Evolutionary conservation across 2,797 vertebrate species (phyloP).

Genomic region (Rhinella marina): DNA sequence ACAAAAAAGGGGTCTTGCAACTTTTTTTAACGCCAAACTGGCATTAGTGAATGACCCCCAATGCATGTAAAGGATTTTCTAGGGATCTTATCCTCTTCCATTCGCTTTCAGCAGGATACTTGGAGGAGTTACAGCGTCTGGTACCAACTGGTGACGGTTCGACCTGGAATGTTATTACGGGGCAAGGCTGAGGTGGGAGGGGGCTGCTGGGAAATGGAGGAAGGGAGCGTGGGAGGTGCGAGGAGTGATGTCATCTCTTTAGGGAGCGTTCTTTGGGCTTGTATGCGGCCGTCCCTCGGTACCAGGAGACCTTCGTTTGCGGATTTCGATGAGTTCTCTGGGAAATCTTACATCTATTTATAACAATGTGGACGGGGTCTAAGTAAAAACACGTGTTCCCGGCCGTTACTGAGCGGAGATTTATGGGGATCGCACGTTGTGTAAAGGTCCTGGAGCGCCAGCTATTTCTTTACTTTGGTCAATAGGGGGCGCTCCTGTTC

Average conservation of each 20-base stretch:
- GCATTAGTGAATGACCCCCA: too few relatives aligned
- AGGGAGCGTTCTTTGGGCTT: not conserved
- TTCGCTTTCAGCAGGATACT: not conserved
- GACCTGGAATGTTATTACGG: not conserved
- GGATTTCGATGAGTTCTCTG: not conserved
- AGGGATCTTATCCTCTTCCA: too few relatives aligned
- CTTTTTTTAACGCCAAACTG: too few relatives aligned
- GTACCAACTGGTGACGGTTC: not conserved
- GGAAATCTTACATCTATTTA: not conserved
- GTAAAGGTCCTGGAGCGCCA: not conserved
- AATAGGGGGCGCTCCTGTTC: not conserved
- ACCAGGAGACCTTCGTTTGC: not conserved
- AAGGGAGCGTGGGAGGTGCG: not conserved
- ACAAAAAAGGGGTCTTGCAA: too few relatives aligned
- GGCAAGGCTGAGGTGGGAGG: not conserved
- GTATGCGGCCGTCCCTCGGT: not conserved
- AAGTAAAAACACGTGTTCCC: slow-evolving; percentile 7
- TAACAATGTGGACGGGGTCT: not conserved
- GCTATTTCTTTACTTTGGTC: not conserved
- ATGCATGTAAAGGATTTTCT: too few relatives aligned
- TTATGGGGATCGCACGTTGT: not conserved
- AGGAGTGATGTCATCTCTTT: not conserved
- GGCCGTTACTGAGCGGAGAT: too few relatives aligned
- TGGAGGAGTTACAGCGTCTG: not conserved
- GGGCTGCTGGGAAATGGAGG: not conserved